Evolutionary conservation across 2,888 invertebrate species (phyloP).

Genomic region (Machimus rusticus): DNA sequence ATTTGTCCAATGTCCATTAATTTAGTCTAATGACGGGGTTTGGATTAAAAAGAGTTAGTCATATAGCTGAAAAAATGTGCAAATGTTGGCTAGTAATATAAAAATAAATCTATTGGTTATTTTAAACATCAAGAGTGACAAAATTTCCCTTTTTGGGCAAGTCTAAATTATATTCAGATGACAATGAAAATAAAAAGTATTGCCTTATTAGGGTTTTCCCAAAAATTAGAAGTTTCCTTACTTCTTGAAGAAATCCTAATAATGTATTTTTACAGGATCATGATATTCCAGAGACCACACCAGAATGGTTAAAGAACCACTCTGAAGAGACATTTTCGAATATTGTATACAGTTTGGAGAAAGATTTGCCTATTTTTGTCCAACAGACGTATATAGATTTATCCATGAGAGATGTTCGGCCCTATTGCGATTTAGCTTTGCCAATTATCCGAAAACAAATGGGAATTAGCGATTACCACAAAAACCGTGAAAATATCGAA

Average conservation of each 20-base stretch:
- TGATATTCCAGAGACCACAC: not conserved
- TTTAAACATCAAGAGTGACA: too few species aligned
- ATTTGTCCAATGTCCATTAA: too few species aligned
- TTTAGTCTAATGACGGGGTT: too few species aligned
- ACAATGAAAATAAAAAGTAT: too few species aligned
- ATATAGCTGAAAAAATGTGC: too few species aligned
- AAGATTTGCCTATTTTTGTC: not conserved
- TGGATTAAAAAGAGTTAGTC: too few species aligned
- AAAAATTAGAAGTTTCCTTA: not conserved
- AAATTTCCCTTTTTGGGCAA: too few species aligned
- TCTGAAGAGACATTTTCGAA: constrained; percentile 21
- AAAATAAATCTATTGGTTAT: too few species aligned
- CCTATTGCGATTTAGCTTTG: constrained; percentile 40
- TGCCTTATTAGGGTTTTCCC: too few species aligned
- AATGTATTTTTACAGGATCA: constrained; percentile 1
- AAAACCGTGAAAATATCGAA: not conserved
- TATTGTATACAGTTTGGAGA: constrained; percentile 24
- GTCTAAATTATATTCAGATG: too few species aligned
- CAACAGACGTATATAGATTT: constrained; percentile 43
- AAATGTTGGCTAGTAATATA: too few species aligned
- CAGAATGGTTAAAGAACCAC: constrained; percentile 42
- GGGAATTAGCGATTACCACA: constrained; percentile 36
- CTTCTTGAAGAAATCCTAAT: not conserved
- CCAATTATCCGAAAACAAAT: constrained; percentile 42
- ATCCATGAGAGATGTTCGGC: constrained; percentile 12